These are phyloP conservation scores for Erpetoichthys calabaricus DNA, from an alignment of 2,797 vertebrate species.

Conservation along the genomic window DNA sequence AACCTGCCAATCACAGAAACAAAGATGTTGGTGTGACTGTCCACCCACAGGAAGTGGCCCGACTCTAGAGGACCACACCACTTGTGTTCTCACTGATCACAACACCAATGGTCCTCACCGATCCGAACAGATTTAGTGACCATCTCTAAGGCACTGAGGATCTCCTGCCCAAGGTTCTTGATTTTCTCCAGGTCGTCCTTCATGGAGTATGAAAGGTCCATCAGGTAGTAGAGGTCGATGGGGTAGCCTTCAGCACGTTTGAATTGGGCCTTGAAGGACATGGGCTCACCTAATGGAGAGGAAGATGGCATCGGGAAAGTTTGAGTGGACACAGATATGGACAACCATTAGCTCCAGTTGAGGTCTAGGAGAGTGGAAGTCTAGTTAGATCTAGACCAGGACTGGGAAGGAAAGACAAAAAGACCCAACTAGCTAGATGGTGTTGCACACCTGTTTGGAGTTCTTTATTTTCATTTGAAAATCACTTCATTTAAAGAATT, in stretches of 20 bases:
- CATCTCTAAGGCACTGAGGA: slow-evolving; percentile 34
- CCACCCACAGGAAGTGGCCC: too few species aligned
- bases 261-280: slow-evolving; percentile 39
- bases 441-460: too few species aligned
- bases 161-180: slow-evolving; percentile 46
- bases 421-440: too few species aligned
- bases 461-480: too few species aligned
- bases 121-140: slow-evolving; percentile 44
- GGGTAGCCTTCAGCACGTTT: slow-evolving; percentile 51
- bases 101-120: slow-evolving; percentile 27
- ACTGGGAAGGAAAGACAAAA: too few species aligned
- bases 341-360: neutral
- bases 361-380: neutral
- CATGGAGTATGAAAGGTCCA: slow-evolving; percentile 68
- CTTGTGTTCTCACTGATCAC: too few species aligned
- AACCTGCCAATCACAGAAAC: slow-evolving; percentile 31
- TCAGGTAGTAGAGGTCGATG: slow-evolving; percentile 63
- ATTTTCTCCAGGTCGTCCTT: slow-evolving; percentile 57
- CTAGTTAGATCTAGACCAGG: too few species aligned
- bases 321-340: too few species aligned
- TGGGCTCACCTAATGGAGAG: slow-evolving; percentile 36
- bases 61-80: too few species aligned
- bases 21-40: neutral
- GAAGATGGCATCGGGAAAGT: too few species aligned
- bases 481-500: too few species aligned